Evolutionary conservation across 2,888 invertebrate species (phyloP).

Genomic region (Diadromus collaris): DNA sequence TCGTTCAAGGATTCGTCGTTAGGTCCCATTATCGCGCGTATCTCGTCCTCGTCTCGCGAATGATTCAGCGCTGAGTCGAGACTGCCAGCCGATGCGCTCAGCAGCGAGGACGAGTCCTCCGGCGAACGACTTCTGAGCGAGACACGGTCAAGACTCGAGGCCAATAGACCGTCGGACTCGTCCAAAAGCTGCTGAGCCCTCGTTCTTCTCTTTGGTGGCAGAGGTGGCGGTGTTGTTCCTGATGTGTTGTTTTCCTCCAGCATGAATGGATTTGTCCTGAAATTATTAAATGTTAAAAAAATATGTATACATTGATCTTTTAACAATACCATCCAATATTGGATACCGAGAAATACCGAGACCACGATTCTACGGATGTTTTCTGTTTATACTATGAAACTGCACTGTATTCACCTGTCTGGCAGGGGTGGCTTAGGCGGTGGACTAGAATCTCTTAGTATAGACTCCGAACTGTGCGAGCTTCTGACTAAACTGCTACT

Average conservation of each 20-base stretch:
- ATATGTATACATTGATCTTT: not conserved
- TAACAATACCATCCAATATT: not conserved
- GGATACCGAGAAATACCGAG: not conserved
- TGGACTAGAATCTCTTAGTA: slow-evolving; percentile 87
- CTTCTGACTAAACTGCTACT: slow-evolving; percentile 84
- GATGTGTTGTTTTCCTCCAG: slow-evolving; percentile 82
- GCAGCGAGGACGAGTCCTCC: slow-evolving; percentile 86
- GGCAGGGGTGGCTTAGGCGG: slow-evolving; percentile 95
- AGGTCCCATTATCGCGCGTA: slow-evolving; percentile 84
- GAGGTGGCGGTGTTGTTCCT: slow-evolving; percentile 88
- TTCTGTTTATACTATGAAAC: not conserved
- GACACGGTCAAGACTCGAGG: slow-evolving; percentile 85
- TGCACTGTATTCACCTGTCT: slow-evolving; percentile 82
- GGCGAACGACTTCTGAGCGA: slow-evolving; percentile 89
- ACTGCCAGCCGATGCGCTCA: slow-evolving; percentile 89
- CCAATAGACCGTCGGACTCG: slow-evolving; percentile 82
- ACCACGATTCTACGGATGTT: not conserved
- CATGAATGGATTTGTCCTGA: slow-evolving; percentile 73
- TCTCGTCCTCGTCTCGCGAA: slow-evolving; percentile 91
- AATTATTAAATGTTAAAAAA: not conserved
- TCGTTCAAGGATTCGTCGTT: slow-evolving; percentile 78
- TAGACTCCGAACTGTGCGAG: slow-evolving; percentile 92
- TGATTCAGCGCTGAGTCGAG: slow-evolving; percentile 94
- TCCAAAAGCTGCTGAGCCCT: slow-evolving; percentile 81
- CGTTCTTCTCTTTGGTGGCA: slow-evolving; percentile 88